Base-by-base conservation (phyloP, 2,888 invertebrate genomes). In the Drosophila emarginata region DNA sequence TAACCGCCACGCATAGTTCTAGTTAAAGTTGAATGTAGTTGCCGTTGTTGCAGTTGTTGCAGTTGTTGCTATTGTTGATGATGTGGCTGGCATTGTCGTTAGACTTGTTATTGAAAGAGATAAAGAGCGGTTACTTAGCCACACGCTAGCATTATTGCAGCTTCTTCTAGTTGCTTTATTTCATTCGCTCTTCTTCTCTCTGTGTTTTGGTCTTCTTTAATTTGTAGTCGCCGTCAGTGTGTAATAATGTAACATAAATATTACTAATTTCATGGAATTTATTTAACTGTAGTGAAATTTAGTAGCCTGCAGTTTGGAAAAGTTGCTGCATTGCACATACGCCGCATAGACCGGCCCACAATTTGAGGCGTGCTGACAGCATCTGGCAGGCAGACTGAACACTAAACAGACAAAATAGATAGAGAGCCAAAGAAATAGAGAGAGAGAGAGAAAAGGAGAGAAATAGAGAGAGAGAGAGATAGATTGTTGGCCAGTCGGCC, bases 121-220 rank as follows among this genome's bases (percentile, higher is more conserved):
- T 88, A 88, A 84, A 84, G 82, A 87, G 88, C 78, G 81, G 83
- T 87, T 88, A 86, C 84, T 88, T 88, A 84, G 84, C 88, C 88
- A 78, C 80, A 83, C 84, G 78, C 88, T 76, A 77, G 64, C 64
- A 73, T 77, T 71, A 68, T 80, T 77, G 63, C 67, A 73, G 79
- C 64, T 71, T 61, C 61, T 58, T 52, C 14, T 58, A 14, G 45
- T 45, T 11, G 18, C 21, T 45, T 21, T 45, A 45, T 21, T 32
- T 32, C 37, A 39, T 66, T 51, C 23, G 15, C 11, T 21, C 18
- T 45, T n/a, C n/a, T 70, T 70, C 21, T 39, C 23, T 15, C 23
- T 15, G 53, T 37, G 60, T 37, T 68, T 54, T 21, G 23, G 14
- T 26, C 23, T 15, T 50, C 76, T 74, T 70, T 67, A 64, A 80